These are phyloP conservation scores for Brachyhypopomus occidentalis DNA, from an alignment of 2,113 vertebrate species.

Conservation along the genomic window DNA sequence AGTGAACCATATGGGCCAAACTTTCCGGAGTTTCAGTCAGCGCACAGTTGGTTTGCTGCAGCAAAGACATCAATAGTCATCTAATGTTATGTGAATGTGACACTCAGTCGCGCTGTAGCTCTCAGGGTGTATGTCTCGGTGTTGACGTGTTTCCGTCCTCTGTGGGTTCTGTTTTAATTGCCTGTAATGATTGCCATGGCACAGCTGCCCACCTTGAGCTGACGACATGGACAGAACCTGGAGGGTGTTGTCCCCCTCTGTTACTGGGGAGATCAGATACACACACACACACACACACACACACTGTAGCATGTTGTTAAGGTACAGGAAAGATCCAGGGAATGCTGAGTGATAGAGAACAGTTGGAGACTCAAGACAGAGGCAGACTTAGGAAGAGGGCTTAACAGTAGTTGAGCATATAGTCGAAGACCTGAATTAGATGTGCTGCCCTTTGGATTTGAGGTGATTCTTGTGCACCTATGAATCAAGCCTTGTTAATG, in stretches of 20 bases:
- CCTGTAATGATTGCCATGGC: conserved; percentile 21
- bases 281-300: background rate
- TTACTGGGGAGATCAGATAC: conserved; percentile 24
- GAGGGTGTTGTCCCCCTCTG: conserved; percentile 35
- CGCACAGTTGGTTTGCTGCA: background rate
- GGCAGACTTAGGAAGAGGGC: conserved; percentile 36
- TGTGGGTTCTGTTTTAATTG: conserved; percentile 24
- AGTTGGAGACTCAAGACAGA: conserved; percentile 52
- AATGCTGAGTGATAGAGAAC: conserved; percentile 41
- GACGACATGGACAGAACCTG: background rate
- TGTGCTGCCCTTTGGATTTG: conserved; percentile 28
- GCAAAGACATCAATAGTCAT: conserved; percentile 6
- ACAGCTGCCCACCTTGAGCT: conserved; percentile 19
- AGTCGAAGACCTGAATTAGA: conserved; percentile 48
- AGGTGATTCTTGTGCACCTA: conserved; percentile 14
- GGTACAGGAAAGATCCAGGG: conserved; percentile 29
- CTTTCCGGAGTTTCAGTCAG: background rate
- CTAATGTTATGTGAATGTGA: conserved; percentile 1
- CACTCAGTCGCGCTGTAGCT: background rate
- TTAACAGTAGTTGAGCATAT: conserved; percentile 50
- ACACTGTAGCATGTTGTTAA: conserved; percentile 37
- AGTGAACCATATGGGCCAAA: conserved; percentile 15
- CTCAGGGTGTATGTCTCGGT: background rate
- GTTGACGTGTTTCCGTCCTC: background rate
- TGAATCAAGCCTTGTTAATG: conserved; percentile 43